Evolutionary conservation across 2,888 invertebrate species (phyloP).

Genomic region (Morpho helenor): DNA sequence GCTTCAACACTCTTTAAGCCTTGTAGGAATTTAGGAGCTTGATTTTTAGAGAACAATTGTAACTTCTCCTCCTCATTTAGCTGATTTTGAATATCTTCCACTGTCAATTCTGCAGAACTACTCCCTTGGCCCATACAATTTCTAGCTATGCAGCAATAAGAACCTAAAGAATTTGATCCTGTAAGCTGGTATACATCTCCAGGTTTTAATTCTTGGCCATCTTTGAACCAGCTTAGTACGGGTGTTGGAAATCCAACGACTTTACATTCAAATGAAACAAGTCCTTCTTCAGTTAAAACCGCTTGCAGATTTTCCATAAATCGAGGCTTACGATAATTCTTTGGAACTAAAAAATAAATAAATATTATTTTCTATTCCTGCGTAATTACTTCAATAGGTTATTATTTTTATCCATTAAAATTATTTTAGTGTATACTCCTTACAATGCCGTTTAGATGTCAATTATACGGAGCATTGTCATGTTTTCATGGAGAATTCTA

Average conservation of each 20-base stretch:
- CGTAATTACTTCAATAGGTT: too few species aligned
- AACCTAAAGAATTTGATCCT: conserved; percentile 92
- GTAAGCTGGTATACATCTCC: conserved; percentile 95
- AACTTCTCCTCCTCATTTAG: conserved; percentile 91
- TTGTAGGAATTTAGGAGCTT: conserved; percentile 90
- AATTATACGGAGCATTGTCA: too few species aligned
- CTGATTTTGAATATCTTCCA: conserved; percentile 94
- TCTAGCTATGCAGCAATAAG: conserved; percentile 92
- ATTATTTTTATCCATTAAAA: too few species aligned
- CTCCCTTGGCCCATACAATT: conserved; percentile 95
- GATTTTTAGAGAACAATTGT: conserved; percentile 86
- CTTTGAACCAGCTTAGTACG: conserved; percentile 93
- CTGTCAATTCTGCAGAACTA: conserved; percentile 91
- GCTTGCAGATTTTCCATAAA: conserved; percentile 95
- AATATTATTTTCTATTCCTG: too few species aligned
- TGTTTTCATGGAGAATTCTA: too few species aligned
- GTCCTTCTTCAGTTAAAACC: conserved; percentile 92
- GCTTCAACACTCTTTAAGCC: conserved; percentile 91
- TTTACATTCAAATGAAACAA: conserved; percentile 96
- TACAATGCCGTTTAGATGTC: too few species aligned
- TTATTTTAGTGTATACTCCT: too few species aligned
- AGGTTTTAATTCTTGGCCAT: conserved; percentile 93
- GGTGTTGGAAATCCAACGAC: conserved; percentile 96
- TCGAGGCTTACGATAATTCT: conserved; percentile 92
- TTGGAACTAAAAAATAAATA: conserved; percentile 83